Base-by-base conservation (phyloP, 2,797 vertebrate genomes). In the Cossypha dichroa region DNA sequence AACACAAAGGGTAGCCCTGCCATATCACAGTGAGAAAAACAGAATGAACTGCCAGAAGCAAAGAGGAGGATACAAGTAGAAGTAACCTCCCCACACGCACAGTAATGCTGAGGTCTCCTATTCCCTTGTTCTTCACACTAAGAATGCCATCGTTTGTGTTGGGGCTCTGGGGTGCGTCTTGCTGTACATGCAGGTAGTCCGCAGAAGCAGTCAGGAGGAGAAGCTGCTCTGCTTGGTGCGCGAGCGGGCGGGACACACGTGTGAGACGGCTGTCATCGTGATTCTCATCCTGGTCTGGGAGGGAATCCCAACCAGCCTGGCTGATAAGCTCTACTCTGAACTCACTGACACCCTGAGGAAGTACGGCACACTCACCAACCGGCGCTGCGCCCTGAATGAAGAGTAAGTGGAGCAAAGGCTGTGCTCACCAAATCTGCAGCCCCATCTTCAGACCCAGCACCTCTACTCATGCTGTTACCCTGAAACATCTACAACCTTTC, bases 271-370 rank as follows among this genome's bases (percentile, higher is more conserved):
- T 0, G 99, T 99, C 95, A 98, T 99, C 12, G 97, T 99, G 58
- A 98, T 99, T 36, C 99, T 99, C 79, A 99, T 99, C 96, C 97
- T 99, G 89, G 97, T 99, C 66, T 99, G 99, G 99, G 99, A 99
- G 91, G 99, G 99, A 58, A 99, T 99, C 96, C 95, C 98, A 5
- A 96, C 94, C 15, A 97, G 91, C 78, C 95, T 99, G 91, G 99
- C 99, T 3, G 99, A 99, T 96, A 97, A 81, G 77, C 98, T 99
- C 85, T 99, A 99, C 97, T 89, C 96, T 0, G 99, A 99, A 56
- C 98, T 99, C 76, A 99, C 98, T 3, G 98, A 98, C 76, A 99
- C 99, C 11, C 97, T 99, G 96, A 97, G 96, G 86, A 99, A 98
- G 89, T 98, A 99, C 0, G 99, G 99, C 94, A 98, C 98, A 3